Conservation (phyloP, 2,797 vertebrate species). For the Notolabrus celidotus region DNA sequence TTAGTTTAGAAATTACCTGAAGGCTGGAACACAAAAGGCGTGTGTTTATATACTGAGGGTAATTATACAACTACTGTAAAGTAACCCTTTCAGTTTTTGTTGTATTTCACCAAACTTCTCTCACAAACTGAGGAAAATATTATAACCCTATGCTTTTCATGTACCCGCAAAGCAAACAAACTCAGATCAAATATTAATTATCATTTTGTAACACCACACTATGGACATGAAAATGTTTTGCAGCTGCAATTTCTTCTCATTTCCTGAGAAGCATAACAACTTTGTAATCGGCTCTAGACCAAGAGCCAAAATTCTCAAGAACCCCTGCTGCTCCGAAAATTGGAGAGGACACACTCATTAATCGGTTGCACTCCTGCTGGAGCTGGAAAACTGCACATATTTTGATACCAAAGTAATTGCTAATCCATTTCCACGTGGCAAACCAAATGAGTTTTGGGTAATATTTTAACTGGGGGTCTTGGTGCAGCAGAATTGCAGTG, state of each 20-base stretch:
- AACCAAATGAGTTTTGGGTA: conserved; percentile 43
- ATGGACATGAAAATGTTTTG: conserved; percentile 18
- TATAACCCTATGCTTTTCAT: background rate
- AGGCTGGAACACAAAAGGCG: conserved; percentile 11
- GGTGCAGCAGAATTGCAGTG: conserved; percentile 2
- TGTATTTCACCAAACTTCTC: background rate
- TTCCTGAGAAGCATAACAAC: conserved; percentile 40
- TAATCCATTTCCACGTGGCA: conserved; percentile 37
- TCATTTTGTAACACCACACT: conserved; percentile 9
- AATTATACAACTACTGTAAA: conserved; percentile 2
- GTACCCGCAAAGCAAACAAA: background rate
- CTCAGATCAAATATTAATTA: conserved; percentile 19
- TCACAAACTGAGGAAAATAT: conserved; percentile 1
- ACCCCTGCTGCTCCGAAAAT: conserved; percentile 60
- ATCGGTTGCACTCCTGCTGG: conserved; percentile 52
- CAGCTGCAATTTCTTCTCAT: conserved; percentile 34
- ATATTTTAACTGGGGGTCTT: conserved; percentile 51
- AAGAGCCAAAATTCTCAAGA: conserved; percentile 45
- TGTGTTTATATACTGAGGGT: conserved; percentile 1
- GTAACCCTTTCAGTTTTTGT: background rate
- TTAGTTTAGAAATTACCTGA: background rate
- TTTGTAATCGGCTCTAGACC: conserved; percentile 41
- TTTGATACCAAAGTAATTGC: conserved; percentile 41
- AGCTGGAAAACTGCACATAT: conserved; percentile 48
- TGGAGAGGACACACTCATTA: conserved; percentile 65